Percentiles rank a stretch among this genome's conserved stretches.
phyloP scores from a whole-genome alignment of 2,888 invertebrate genomes.

The Drosophila bunnanda region DNA sequence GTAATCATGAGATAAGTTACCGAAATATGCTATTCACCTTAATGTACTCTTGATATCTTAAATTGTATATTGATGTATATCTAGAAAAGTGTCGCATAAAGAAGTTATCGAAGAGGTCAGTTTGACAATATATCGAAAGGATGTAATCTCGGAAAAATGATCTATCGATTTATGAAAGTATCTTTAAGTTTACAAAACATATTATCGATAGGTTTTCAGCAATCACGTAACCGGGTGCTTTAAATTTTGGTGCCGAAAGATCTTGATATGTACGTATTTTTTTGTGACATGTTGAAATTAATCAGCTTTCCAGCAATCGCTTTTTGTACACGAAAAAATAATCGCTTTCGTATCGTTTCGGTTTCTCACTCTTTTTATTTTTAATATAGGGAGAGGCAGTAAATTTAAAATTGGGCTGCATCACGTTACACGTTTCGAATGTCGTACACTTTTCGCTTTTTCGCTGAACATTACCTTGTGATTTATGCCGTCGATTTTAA shows the following conservation, averaged over 20 bases:
- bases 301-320: constrained; percentile 8
- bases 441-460: constrained; percentile 28
- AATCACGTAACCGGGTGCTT: no score
- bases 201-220: neutral
- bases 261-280: neutral
- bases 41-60: neutral
- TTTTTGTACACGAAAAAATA: constrained; percentile 1
- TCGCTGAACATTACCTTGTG: constrained; percentile 33
- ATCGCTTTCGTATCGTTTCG: neutral
- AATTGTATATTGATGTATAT: neutral
- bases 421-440: constrained; percentile 22
- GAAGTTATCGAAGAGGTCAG: neutral
- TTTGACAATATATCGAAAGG: neutral
- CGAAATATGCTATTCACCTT: neutral
- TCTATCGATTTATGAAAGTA: neutral
- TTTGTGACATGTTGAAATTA: constrained; percentile 1
- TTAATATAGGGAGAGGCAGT: constrained; percentile 3
- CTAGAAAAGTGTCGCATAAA: neutral
- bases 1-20: no score
- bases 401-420: constrained; percentile 16
- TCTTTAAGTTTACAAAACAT: neutral
- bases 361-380: neutral
- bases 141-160: no score
- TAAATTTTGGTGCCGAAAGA: neutral
- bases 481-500: constrained; percentile 32